phyloP scores from a whole-genome alignment of 2,888 invertebrate genomes.

The Glyphotaelius pellucidus region DNA sequence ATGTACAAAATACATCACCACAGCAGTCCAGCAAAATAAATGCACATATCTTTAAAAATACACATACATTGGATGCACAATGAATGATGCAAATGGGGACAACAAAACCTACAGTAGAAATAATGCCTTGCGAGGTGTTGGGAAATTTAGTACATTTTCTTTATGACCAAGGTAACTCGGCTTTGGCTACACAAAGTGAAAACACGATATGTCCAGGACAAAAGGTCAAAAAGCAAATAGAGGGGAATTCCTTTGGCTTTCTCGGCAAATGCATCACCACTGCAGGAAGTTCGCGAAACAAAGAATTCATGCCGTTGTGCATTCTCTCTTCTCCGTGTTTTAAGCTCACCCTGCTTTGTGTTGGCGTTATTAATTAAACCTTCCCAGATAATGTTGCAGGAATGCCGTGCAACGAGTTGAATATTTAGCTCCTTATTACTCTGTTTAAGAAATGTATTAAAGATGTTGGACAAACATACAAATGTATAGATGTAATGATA shows the following conservation, averaged over 20 bases:
- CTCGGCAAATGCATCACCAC: conserved; percentile 9
- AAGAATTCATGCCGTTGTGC: neutral
- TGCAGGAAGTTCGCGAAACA: neutral
- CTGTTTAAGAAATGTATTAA: neutral
- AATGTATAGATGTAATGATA: too few relatives aligned
- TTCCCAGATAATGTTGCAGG: neutral
- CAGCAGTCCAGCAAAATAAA: neutral
- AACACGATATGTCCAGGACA: conserved; percentile 15
- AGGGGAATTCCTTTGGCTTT: conserved; percentile 21
- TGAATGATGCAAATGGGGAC: neutral
- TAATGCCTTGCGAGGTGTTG: neutral
- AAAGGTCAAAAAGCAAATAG: conserved; percentile 20
- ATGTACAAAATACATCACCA: too few relatives aligned
- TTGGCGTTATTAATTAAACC: conserved; percentile 12
- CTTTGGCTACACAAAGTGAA: conserved; percentile 31
- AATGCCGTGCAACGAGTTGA: neutral
- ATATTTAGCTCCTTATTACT: neutral
- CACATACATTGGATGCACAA: neutral
- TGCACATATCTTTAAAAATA: neutral
- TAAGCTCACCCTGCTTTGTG: conserved; percentile 11
- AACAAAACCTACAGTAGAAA: neutral
- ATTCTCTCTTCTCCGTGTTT: conserved; percentile 8
- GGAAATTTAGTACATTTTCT: neutral
- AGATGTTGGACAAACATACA: neutral
- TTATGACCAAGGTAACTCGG: neutral